Evolutionary conservation across 2,797 vertebrate genomes (phyloP).

Genomic region (Uromys caudimaculatus): DNA sequence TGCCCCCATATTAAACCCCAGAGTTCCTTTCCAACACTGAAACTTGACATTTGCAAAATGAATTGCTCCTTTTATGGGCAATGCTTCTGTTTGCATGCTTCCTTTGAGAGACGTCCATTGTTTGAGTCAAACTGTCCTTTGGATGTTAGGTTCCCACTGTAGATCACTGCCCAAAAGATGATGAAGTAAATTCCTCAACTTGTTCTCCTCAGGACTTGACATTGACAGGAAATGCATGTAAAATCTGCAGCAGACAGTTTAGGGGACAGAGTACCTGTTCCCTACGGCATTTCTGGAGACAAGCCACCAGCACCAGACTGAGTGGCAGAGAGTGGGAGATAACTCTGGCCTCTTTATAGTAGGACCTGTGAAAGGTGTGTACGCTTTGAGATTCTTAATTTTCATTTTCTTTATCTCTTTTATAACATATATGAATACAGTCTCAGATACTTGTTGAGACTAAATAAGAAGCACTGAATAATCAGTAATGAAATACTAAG

Average conservation of each 20-base stretch:
- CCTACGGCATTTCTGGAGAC: background rate
- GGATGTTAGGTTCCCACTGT: slow-evolving; percentile 81
- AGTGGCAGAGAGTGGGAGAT: background rate
- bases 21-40: slow-evolving; percentile 76
- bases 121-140: slow-evolving; percentile 83
- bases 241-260: slow-evolving; percentile 58
- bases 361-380: background rate
- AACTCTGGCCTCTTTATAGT: slow-evolving; percentile 9
- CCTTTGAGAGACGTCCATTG: slow-evolving; percentile 83
- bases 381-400: background rate
- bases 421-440: background rate
- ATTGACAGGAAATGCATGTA: slow-evolving; percentile 77
- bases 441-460: background rate
- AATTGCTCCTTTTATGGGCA: slow-evolving; percentile 73
- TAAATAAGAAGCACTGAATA: slow-evolving; percentile 65
- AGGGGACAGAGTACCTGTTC: no score
- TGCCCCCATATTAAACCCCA: slow-evolving; percentile 63
- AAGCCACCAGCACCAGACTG: background rate
- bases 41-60: slow-evolving; percentile 77
- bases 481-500: slow-evolving; percentile 71
- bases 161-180: slow-evolving; percentile 83
- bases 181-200: slow-evolving; percentile 83
- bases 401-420: slow-evolving; percentile 52
- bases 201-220: slow-evolving; percentile 80
- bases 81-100: slow-evolving; percentile 83